Base-by-base conservation (phyloP, 2,797 vertebrate species). In the Darevskia mixta region DNA sequence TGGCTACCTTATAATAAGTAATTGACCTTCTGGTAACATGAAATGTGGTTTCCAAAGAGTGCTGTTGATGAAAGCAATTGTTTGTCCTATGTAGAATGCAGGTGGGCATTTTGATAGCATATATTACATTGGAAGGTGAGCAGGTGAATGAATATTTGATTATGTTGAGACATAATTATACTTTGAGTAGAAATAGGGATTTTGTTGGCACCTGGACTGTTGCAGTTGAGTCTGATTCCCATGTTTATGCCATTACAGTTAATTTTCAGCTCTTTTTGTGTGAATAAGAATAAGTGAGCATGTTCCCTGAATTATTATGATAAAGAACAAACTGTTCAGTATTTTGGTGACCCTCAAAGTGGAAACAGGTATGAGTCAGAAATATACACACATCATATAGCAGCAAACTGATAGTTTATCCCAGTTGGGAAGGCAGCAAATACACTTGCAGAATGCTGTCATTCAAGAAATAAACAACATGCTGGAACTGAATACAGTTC, bases 381-480 rank as follows among this genome's bases (percentile, higher is more conserved):
- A 92, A 79, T 10, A n/a, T 25, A 45, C 10, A 76, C 84, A 61
- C 5, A 2, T 88, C 71, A 49, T 61, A 23, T 25, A 82, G 32
- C 81, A 87, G 61, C 61, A 76, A 86, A 80, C 3, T 11, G n/a
- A 18, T 0, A 0, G 71, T 86, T 81, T 64, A 0, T n/a, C 13
- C 27, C 7, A 10, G 79, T 90, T 93, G 35, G 82, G 38, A 41
- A 83, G 4, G 38, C 45, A 92, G 5, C 84, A 87, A 79, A 66
- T 45, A 58, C 29, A 27, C 1, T 86, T 67, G 86, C 32, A 45
- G 3, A 91, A 78, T 17, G 1, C 9, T 83, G 66, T 85, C 25
- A 78, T 92, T 87, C 77, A 90, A 87, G 55, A 90, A 88, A 89
- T 80, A 71, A 9, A 81, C n/a, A 17, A 38, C 35, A 4, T 75